Evolutionary conservation across 2,113 vertebrate species (phyloP).

Genomic region (Aspiorhynchus laticeps): DNA sequence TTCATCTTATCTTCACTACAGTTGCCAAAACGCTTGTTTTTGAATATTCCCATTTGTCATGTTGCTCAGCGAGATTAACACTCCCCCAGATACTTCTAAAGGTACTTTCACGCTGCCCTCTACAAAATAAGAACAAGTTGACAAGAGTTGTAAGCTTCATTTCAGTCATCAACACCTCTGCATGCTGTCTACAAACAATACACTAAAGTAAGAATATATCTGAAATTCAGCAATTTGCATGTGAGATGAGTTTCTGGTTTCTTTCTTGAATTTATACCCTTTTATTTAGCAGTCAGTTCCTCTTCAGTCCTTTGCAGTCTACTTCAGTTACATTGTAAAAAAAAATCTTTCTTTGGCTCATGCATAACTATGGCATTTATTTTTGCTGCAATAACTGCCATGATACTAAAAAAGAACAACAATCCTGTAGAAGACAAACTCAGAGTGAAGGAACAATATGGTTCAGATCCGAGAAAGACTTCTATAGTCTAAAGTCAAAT

Average conservation of each 20-base stretch:
- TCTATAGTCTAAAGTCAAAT: conserved; percentile 7
- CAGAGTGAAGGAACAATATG: not conserved
- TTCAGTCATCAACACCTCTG: not conserved
- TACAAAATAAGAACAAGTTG: not conserved
- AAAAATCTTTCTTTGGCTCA: not conserved
- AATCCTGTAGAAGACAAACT: not conserved
- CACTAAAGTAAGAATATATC: not conserved
- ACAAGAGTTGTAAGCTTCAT: not conserved
- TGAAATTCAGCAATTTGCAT: not conserved
- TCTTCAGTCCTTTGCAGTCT: not conserved
- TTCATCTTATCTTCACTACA: not conserved
- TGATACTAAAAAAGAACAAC: not conserved
- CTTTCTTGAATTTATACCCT: not conserved
- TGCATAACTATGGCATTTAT: not conserved
- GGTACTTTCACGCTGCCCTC: not conserved
- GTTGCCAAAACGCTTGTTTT: not conserved
- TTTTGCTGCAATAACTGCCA: not conserved
- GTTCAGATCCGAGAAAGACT: conserved; percentile 8
- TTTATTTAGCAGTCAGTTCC: not conserved
- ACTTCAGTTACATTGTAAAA: not conserved
- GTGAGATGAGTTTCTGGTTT: too few relatives aligned
- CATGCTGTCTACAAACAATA: not conserved
- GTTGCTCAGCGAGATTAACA: not conserved
- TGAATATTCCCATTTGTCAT: not conserved
- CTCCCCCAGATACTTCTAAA: not conserved